Evolutionary conservation across 2,797 vertebrate species (phyloP).

Genomic region (Chaenodraco wilsoni): DNA sequence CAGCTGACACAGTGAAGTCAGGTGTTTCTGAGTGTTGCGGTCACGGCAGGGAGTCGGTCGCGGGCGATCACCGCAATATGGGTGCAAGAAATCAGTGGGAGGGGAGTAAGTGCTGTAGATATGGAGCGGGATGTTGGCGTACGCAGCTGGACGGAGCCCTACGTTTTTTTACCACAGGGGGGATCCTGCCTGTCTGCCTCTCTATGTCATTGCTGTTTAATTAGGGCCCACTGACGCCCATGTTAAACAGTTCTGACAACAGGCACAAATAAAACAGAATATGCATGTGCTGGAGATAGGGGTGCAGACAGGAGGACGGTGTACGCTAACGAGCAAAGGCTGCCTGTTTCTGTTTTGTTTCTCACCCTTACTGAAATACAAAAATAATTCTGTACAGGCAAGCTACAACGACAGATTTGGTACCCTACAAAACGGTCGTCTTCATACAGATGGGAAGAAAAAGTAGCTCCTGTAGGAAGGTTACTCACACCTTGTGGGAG

Average conservation of each 20-base stretch:
- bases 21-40: constrained; percentile 14
- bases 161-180: constrained; percentile 11
- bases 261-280: too few relatives aligned
- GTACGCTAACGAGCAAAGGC: constrained; percentile 39
- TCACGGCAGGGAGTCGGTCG: background rate
- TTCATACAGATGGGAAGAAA: constrained; percentile 18
- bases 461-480: constrained; percentile 30
- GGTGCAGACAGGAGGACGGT: constrained; percentile 53
- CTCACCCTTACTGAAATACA: constrained; percentile 45
- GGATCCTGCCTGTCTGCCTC: constrained; percentile 49
- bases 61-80: background rate
- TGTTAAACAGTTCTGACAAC: background rate
- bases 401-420: constrained; percentile 38
- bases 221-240: constrained; percentile 27
- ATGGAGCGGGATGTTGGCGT: background rate
- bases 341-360: constrained; percentile 43
- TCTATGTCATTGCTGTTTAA: constrained; percentile 42
- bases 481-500: constrained; percentile 15
- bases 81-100: background rate
- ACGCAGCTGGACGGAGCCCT: constrained; percentile 26
- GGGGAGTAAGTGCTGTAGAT: background rate
- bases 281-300: constrained; percentile 58
- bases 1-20: constrained; percentile 39
- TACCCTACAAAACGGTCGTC: constrained; percentile 29
- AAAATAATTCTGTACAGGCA: constrained; percentile 59